Conservation (phyloP, 1,140 invertebrate species). For the Drosophila bocki region DNA sequence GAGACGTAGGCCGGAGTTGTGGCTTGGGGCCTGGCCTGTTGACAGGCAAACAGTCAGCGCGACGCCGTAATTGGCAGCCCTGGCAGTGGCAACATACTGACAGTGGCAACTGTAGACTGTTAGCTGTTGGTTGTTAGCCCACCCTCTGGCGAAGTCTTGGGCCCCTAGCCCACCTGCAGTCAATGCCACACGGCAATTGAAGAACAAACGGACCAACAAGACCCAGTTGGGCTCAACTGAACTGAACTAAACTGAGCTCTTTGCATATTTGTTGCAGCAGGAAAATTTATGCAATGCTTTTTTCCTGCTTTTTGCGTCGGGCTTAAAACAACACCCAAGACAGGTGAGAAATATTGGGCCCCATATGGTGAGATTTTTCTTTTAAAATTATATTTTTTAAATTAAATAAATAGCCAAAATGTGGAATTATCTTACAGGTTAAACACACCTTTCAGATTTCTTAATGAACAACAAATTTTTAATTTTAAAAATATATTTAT, state of each 20-base stretch:
- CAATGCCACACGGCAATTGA: conserved; percentile 48
- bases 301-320: conserved; percentile 41
- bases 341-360: conserved; percentile 11
- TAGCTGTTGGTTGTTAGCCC: neutral
- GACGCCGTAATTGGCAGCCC: conserved; percentile 68
- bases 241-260: conserved; percentile 56
- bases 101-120: conserved; percentile 17
- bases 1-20: conserved; percentile 1
- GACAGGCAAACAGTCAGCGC: conserved; percentile 66
- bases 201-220: conserved; percentile 48
- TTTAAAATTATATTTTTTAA: neutral
- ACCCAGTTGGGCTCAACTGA: conserved; percentile 32
- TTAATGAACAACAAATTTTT: too few species aligned
- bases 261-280: conserved; percentile 75
- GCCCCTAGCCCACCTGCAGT: neutral
- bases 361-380: neutral
- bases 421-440: neutral
- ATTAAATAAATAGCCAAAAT: neutral
- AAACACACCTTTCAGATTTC: neutral
- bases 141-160: conserved; percentile 24
- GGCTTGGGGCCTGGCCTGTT: conserved; percentile 37
- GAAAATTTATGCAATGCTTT: conserved; percentile 78
- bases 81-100: conserved; percentile 6
- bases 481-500: too few species aligned
- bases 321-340: conserved; percentile 64